Evolutionary conservation across 2,888 invertebrate species (phyloP), one percentile per base, ranked within the genome.

Genomic region (Gasteruption jaculator): DNA sequence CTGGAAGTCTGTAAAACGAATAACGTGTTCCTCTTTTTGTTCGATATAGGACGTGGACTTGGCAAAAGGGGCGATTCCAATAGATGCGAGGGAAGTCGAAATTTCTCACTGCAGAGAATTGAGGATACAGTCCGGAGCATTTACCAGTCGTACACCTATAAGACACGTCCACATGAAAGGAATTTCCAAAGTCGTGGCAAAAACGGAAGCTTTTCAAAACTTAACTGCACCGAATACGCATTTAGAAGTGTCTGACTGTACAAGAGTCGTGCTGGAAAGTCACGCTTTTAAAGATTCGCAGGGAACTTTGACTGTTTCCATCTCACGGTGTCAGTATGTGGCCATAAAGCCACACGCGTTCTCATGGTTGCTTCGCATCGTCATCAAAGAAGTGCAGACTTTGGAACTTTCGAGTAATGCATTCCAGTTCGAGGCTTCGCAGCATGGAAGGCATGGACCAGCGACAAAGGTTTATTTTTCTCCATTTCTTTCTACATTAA

Each of bases 381-480:
- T 70, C 40, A 76, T 85, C 48, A 73, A 61, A 43, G 75, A 82
- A 49, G 79, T 85, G 11, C 64, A 64, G 4, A 69, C 73, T 18
- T 65, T 86, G 36, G 73, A 75, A 39, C 70, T 85, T 22, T 74
- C 75, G 14, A 73, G 76, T 40, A 77, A 80, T 33, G 75, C 84
- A 0, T 85, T 86, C 63, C 76, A 77, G 53, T 75, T 83, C 49
- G 81, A 81, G 55, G 76, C 79, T 48, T 75, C 73, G 42, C 71
- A 67, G 40, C 68, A 77, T 32, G 78, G 78, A n/a, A 74, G 78
- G 45, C 83, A 84, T 60, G 83, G 83, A 52, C 81, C 82, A 49
- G 80, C 72, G 56, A 61, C 71, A 45, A 66, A 68, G 68, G 69
- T 71, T n/a, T 29, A 33, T 11, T 29, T 16, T 18, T 22, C 25